Evolutionary conservation across 1,140 invertebrate species (phyloP).

Genomic region (Drosophila nasuta): DNA sequence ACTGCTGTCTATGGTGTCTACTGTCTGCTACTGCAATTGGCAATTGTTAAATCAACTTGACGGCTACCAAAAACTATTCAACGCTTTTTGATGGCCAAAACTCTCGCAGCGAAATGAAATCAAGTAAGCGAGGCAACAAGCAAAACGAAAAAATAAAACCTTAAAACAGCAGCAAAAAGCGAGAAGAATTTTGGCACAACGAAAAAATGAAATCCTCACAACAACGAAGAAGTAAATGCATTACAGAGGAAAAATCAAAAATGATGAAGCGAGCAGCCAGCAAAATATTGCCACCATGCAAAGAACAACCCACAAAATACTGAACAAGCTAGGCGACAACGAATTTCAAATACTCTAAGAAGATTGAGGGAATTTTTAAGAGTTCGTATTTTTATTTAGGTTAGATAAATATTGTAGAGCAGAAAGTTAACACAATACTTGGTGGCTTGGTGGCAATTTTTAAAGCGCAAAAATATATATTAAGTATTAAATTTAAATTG

Average conservation of each 20-base stretch:
- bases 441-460: too few relatives aligned
- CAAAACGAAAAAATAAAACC: not conserved
- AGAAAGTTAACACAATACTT: too few relatives aligned
- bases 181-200: too few relatives aligned
- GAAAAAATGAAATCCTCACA: not conserved
- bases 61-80: slow-evolving; percentile 20
- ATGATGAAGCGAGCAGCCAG: slow-evolving; percentile 3
- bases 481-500: too few relatives aligned
- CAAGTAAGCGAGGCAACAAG: not conserved
- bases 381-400: too few relatives aligned
- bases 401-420: too few relatives aligned
- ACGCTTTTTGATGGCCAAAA: not conserved
- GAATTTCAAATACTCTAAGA: not conserved
- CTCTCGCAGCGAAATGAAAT: not conserved
- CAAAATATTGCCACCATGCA: not conserved
- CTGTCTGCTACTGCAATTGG: not conserved
- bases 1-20: not conserved
- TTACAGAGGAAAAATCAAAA: slow-evolving; percentile 17
- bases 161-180: not conserved
- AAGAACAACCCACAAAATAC: slow-evolving; percentile 5
- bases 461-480: too few relatives aligned
- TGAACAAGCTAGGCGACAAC: not conserved
- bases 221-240: slow-evolving; percentile 13
- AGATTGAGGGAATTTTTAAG: too few relatives aligned
- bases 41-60: slow-evolving; percentile 22